phyloP scores from a whole-genome alignment of 2,113 vertebrate genomes.

The Microtus pennsylvanicus region DNA sequence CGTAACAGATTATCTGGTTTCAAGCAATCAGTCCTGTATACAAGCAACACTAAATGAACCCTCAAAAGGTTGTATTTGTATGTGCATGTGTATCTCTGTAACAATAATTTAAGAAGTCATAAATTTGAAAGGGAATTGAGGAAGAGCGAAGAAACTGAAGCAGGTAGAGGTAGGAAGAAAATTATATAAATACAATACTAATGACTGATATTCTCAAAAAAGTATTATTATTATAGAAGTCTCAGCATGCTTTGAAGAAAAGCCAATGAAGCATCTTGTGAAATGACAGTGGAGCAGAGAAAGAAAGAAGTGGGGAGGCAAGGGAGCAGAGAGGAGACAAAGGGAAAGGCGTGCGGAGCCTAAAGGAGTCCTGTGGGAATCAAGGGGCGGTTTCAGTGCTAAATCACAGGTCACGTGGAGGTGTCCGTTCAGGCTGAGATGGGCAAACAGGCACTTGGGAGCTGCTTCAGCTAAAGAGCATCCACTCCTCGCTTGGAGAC shows the following conservation, averaged over 20 bases:
- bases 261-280: neutral
- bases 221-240: neutral
- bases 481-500: too few species aligned
- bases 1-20: neutral
- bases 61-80: neutral
- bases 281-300: neutral
- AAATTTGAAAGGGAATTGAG: neutral
- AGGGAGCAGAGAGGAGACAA: neutral
- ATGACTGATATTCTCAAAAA: neutral
- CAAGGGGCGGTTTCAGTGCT: neutral
- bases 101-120: too few species aligned
- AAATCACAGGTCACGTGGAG: neutral
- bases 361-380: neutral
- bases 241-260: neutral
- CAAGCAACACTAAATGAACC: neutral
- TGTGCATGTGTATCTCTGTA: neutral
- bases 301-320: rapidly evolving
- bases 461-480: too few species aligned
- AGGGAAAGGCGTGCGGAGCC: neutral
- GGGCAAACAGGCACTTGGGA: neutral
- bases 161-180: neutral
- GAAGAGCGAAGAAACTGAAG: neutral
- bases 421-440: too few species aligned
- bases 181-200: neutral
- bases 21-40: neutral